Evolutionary conservation across 2,113 vertebrate species (phyloP).

Genomic region (Rafetus swinhoei): DNA sequence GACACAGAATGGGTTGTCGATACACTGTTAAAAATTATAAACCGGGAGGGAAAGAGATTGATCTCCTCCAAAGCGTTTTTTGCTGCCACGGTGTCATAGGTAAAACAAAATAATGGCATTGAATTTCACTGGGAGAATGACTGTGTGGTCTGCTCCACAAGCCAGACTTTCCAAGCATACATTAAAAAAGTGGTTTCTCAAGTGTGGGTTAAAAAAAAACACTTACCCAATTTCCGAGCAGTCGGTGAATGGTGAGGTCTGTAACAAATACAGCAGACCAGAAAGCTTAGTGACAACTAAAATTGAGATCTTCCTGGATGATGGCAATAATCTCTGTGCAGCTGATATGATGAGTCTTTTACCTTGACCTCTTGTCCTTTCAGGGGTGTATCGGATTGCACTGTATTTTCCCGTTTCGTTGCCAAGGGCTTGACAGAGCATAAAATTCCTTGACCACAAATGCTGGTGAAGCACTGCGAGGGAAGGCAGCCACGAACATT

Average conservation of each 20-base stretch:
- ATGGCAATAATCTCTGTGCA: neutral
- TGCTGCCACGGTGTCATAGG: slow-evolving; percentile 71
- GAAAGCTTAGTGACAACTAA: slow-evolving; percentile 49
- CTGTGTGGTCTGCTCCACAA: slow-evolving; percentile 79
- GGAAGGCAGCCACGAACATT: slow-evolving; percentile 30
- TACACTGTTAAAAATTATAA: neutral
- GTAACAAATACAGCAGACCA: slow-evolving; percentile 49
- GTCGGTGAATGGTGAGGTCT: slow-evolving; percentile 65
- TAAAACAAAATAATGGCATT: slow-evolving; percentile 72
- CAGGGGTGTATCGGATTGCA: neutral
- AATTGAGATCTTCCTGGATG: neutral
- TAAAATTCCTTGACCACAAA: slow-evolving; percentile 58
- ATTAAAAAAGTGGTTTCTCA: slow-evolving; percentile 77
- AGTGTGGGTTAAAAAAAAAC: slow-evolving; percentile 72
- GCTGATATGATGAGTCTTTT: neutral
- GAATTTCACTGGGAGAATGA: slow-evolving; percentile 75
- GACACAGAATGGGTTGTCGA: neutral
- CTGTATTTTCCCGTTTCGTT: slow-evolving; percentile 31
- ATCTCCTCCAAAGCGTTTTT: slow-evolving; percentile 71
- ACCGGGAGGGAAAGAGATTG: slow-evolving; percentile 61
- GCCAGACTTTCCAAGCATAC: slow-evolving; percentile 79
- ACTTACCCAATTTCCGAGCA: slow-evolving; percentile 80
- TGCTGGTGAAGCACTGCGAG: neutral
- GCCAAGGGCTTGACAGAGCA: slow-evolving; percentile 21
- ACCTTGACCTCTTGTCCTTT: slow-evolving; percentile 38